Conservation (phyloP, 2,113 vertebrate species). For the Uropsilus gracilis region DNA sequence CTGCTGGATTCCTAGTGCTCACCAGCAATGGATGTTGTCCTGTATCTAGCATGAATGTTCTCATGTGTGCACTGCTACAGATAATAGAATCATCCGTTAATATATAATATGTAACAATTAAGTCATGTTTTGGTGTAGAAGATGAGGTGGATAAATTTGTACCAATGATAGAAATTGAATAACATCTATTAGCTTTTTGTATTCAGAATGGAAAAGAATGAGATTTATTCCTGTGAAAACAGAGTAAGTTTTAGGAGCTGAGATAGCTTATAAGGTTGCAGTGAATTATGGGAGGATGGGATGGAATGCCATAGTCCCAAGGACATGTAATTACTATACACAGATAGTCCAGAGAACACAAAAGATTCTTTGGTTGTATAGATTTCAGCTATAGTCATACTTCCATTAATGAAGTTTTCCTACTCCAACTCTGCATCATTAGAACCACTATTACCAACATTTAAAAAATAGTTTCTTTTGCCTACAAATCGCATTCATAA, state of each 20-base stretch:
- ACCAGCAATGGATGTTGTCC: background rate
- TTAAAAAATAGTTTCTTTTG: background rate
- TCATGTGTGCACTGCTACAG: background rate
- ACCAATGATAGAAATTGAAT: background rate
- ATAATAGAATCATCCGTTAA: background rate
- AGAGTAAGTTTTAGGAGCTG: background rate
- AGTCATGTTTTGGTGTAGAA: background rate
- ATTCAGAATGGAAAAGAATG: background rate
- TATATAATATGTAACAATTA: background rate
- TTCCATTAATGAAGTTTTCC: background rate
- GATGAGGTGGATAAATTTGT: background rate
- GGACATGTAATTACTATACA: background rate
- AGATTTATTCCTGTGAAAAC: background rate
- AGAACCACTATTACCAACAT: background rate
- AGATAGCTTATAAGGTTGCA: background rate
- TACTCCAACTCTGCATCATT: background rate
- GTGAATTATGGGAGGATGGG: background rate
- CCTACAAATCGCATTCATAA: background rate
- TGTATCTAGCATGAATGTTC: background rate
- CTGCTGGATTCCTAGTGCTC: background rate
- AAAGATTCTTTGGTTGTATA: background rate
- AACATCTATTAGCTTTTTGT: background rate
- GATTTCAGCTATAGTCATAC: background rate
- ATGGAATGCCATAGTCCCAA: background rate
- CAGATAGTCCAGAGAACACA: background rate